Evolutionary conservation across 2,888 invertebrate species (phyloP), one percentile per base, ranked within the genome.

Genomic region (Drosophila suboccidentalis): DNA sequence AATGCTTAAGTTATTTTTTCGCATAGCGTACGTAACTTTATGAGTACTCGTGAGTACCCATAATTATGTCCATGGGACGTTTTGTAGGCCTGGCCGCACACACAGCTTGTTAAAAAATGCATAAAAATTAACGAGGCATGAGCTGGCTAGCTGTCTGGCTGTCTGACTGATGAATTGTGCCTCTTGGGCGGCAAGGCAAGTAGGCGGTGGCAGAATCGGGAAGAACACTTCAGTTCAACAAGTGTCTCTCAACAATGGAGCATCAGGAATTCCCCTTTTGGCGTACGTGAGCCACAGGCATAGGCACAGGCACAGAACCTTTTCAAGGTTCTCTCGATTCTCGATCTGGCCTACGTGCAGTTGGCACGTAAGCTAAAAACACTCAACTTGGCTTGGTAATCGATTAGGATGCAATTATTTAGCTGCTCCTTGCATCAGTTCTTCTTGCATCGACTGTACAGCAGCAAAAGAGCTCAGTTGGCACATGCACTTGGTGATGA

Each of bases 261-360:
- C 69, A 63, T 51, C 75, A 71, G 81, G 79, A 87, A 83, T 83
- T 88, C 81, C 81, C 76, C 67, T 15, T 26, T 54, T 61, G 71
- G 61, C 44, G 39, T 41, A 43, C 64, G 65, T 58, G 57, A 50
- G 47, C 53, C 62, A 67, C 62, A 67, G 62, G 54, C 62, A 65
- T 60, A 67, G 62, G 54, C 73, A 34, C 57, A 67, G 62, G 54
- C 73, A 34, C 57, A 80, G 72, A 86, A 77, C 80, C 71, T 88
- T 80, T 82, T 87, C 90, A 90, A 87, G 87, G 87, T 82, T 84
- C 49, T 36, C 29, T 29, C 38, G 47, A 11, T 65, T 43, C 29
- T 29, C 38, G 47, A 13, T 65, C 43, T 55, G 66, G 75, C 50
- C 64, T 77, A 90, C 90, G 82, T 82, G 87, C 71, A 55, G 59